These are phyloP conservation scores for Thera britannica DNA, from an alignment of 2,888 invertebrate genomes.

Conservation along the genomic window DNA sequence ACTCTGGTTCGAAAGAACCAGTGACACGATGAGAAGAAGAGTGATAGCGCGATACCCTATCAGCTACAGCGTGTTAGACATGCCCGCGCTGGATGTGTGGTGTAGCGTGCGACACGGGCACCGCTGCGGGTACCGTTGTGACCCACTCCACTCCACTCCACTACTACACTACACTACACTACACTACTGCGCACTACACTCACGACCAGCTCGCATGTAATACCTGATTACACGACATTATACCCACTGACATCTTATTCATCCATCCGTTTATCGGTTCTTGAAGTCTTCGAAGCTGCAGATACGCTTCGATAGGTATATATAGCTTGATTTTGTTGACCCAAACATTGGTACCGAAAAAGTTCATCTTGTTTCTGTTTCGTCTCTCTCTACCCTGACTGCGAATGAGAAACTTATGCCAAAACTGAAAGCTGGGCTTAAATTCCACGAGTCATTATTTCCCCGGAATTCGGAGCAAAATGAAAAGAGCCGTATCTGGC, in stretches of 20 bases:
- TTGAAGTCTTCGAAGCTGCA: no score
- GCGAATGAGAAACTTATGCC: neutral
- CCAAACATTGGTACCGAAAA: no score
- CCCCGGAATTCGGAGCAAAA: neutral
- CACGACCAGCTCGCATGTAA: neutral
- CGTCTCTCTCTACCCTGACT: no score
- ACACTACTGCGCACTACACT: neutral
- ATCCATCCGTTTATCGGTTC: no score
- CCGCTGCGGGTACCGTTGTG: conserved; percentile 72
- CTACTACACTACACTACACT: neutral
- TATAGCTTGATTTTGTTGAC: no score
- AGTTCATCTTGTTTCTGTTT: no score
- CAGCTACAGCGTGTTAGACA: neutral
- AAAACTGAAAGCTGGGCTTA: neutral
- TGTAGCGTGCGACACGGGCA: conserved; percentile 26
- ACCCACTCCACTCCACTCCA: conserved; percentile 54
- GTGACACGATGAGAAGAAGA: no score
- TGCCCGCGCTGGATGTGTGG: conserved; percentile 18
- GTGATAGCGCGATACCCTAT: neutral
- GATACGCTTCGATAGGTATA: no score
- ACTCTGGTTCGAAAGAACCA: no score
- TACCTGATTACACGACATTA: conserved; percentile 7
- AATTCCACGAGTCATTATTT: neutral
- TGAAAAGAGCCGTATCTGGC: neutral
- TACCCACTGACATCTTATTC: no score